Percentiles rank a stretch among this genome's conserved stretches.
Evolutionary conservation across 2,888 invertebrate species (phyloP).

Genomic region (Agonum fuliginosum): DNA sequence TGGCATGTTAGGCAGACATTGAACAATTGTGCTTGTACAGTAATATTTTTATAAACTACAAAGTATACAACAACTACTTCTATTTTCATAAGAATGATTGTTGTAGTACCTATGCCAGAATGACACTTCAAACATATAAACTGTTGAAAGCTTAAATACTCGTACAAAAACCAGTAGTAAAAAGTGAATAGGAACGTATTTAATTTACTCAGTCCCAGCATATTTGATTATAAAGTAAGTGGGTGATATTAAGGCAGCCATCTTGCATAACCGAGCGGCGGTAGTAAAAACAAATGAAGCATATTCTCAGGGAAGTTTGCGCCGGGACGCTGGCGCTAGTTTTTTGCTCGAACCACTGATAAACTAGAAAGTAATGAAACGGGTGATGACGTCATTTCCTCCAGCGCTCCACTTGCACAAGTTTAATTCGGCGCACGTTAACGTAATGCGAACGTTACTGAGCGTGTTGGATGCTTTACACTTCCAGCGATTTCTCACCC

Average conservation of each 20-base stretch:
- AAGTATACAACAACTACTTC: no score
- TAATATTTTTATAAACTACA: no score
- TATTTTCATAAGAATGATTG: no score
- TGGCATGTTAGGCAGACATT: no score
- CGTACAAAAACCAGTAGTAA: conserved; percentile 3
- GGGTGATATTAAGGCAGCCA: conserved; percentile 21
- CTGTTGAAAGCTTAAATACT: neutral
- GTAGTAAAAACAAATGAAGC: conserved; percentile 48
- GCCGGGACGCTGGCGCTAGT: conserved; percentile 21
- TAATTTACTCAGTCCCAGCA: conserved; percentile 32
- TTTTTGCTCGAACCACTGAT: conserved; percentile 43
- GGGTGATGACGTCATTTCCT: conserved; percentile 50
- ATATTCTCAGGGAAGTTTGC: conserved; percentile 43
- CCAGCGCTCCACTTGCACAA: conserved; percentile 19
- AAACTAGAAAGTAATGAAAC: conserved; percentile 51
- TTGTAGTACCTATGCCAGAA: no score
- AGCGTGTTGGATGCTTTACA: conserved; percentile 7
- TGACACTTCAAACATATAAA: no score
- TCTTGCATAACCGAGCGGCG: conserved; percentile 22
- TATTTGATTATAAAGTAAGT: conserved; percentile 41
- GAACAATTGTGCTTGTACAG: no score
- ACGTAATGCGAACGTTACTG: conserved; percentile 18
- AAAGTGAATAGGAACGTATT: conserved; percentile 19
- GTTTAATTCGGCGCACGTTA: conserved; percentile 47
- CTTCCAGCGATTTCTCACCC: conserved; percentile 19